phyloP scores from a whole-genome alignment of 1,140 invertebrate species.

The Formica selysi region DNA sequence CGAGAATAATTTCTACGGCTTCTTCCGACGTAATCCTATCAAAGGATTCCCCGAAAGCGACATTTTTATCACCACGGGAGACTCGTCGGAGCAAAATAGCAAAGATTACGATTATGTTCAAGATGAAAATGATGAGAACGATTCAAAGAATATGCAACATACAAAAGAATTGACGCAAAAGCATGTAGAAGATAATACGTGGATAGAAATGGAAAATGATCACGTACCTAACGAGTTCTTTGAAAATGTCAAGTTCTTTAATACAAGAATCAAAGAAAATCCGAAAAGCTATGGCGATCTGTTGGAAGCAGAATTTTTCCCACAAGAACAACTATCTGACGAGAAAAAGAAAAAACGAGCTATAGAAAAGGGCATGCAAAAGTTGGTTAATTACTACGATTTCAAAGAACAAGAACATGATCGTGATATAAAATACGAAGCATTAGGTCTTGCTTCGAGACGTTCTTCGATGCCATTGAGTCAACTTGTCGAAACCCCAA shows the following conservation, averaged over 20 bases:
- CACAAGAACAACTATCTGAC: neutral
- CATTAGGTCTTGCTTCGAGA: neutral
- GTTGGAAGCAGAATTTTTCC: constrained; percentile 63
- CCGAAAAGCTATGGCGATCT: constrained; percentile 56
- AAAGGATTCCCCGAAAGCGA: constrained; percentile 73
- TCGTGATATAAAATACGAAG: neutral
- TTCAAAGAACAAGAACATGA: neutral
- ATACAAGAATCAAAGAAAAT: constrained; percentile 5
- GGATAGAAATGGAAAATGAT: constrained; percentile 54
- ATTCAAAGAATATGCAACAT: neutral
- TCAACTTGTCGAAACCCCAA: neutral
- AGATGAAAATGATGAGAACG: constrained; percentile 29
- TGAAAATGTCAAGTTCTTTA: constrained; percentile 34
- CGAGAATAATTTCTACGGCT: constrained; percentile 76
- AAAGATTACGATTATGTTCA: constrained; percentile 68
- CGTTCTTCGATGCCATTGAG: neutral
- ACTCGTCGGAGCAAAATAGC: constrained; percentile 32
- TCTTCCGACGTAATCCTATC: constrained; percentile 63
- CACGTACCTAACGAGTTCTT: constrained; percentile 62
- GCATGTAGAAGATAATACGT: constrained; percentile 27
- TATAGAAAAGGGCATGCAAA: neutral
- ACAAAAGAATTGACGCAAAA: neutral
- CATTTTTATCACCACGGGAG: constrained; percentile 59
- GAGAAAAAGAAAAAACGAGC: neutral
- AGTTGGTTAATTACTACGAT: constrained; percentile 1